Base-by-base conservation (phyloP, 2,797 vertebrate genomes). In the Lepilemur septentrionalis region DNA sequence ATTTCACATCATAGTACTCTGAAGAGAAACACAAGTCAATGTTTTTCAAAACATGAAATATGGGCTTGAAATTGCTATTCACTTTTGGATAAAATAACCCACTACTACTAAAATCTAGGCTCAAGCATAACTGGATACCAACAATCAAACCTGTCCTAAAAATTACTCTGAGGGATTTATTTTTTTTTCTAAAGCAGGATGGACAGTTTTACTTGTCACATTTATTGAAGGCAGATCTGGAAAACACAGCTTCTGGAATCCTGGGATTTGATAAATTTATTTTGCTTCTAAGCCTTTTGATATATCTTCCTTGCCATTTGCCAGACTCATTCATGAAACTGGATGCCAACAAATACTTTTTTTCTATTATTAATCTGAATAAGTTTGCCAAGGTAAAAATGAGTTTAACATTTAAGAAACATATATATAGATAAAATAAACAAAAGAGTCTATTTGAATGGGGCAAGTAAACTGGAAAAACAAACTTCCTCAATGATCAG, bases 41-140 rank as follows among this genome's bases (percentile, higher is more conserved):
- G 1, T 84, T 70, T 93, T 65, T 57, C 43, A 80, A 94, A 50
- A 43, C 79, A 86, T 91, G 52, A 72, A 91, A 59, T 90, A 92
- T 87, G 84, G 48, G 23, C 25, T 92, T 85, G 46, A 61, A 85
- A 80, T 79, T 43, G 25, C 23, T 84, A 87, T 91, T 95, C 52
- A 72, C 70, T 57, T 78, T 93, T 73, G 72, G 6, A 63, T 89
- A 94, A 86, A 79, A 87, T 69, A 93, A 93, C 75, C 35, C 23
- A 55, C 22, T 55, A 22, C 3, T 65, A 17, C 59, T 65, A 67
- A 83, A 95, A 59, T 85, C 73, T 46, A 93, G 28, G 15, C 83
- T 81, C 25, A 87, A 94, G 72, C 93, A 43, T 43, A 92, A 57
- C 28, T 92, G 91, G n/a, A 94, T 93, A 11, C 43, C 70, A 96